Base-by-base conservation (phyloP, 2,888 invertebrate genomes). In the Phaonia tiefii region DNA sequence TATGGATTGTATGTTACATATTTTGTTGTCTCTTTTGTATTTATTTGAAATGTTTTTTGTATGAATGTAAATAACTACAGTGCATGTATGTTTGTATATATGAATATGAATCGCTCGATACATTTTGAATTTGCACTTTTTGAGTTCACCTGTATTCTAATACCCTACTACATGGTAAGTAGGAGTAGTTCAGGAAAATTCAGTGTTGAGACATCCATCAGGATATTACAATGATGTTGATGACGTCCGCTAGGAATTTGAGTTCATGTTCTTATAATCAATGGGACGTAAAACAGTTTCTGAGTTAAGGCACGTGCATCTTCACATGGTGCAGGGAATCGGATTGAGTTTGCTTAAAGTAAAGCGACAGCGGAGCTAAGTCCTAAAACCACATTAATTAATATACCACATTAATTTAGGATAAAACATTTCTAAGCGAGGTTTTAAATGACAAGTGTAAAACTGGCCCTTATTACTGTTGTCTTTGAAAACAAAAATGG, bases 1-100 rank as follows among this genome's bases (percentile, higher is more conserved):
- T 70, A 70, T 58, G 39, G 37, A 77, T 73, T 20, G 26, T 56
- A 70, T 54, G 11, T 54, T 54, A 22, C 25, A 54, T 22, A 54
- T 22, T 54, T 31, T 31, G 31, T 31, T 51, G 15, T 20, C 20
- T 17, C 20, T 51, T 22, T 22, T 13, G 25, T 54, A 26, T 63
- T 73, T 70, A 10, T 25, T 31, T 3, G 31, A 31, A 8, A 5
- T 31, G 39, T 63, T 39, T 51, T 26, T 22, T 39, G 25, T 31
- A 31, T 69, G 25, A n/a, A 31, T 31, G 31, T n/a, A n/a, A n/a
- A n/a, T n/a, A n/a, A n/a, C n/a, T n/a, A n/a, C n/a, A n/a, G n/a
- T n/a, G n/a, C n/a, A 5, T 31, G 31, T 31, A 31, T 31, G 31
- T 31, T n/a, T n/a, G 31, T 8, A 31, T 31, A 31, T 1, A 7